Percentiles rank a stretch among this genome's conserved stretches.
Evolutionary conservation across 2,113 vertebrate genomes (phyloP).

Genomic region (Scomber japonicus): DNA sequence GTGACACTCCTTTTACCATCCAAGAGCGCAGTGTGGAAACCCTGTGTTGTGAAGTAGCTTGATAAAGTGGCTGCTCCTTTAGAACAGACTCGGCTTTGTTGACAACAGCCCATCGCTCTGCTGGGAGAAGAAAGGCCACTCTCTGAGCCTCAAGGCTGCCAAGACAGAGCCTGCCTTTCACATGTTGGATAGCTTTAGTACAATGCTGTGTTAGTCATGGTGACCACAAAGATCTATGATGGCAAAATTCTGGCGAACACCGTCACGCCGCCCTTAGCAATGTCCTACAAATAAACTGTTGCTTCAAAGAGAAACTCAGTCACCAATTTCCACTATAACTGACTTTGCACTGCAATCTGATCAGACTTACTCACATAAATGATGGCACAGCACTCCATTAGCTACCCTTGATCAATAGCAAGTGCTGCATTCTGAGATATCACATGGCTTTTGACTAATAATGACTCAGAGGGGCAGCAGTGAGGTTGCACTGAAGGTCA

Average conservation of each 20-base stretch:
- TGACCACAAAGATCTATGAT: conserved; percentile 49
- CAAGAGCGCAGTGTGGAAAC: conserved; percentile 40
- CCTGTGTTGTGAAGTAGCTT: conserved; percentile 68
- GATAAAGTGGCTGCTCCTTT: conserved; percentile 69
- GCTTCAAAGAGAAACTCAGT: neutral
- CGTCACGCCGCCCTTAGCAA: conserved; percentile 32
- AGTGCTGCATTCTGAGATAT: conserved; percentile 43
- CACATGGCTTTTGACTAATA: conserved; percentile 47
- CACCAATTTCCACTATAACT: neutral
- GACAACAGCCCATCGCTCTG: conserved; percentile 60
- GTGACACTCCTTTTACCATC: conserved; percentile 49
- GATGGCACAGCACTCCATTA: conserved; percentile 47
- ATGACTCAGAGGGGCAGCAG: conserved; percentile 37
- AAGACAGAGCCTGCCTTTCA: conserved; percentile 76
- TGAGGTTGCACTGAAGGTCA: conserved; percentile 54
- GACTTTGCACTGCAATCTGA: conserved; percentile 36
- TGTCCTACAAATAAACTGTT: conserved; percentile 25
- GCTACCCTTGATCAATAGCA: conserved; percentile 48
- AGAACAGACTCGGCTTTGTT: conserved; percentile 80
- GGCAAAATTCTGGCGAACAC: conserved; percentile 37
- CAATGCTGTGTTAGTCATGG: conserved; percentile 56
- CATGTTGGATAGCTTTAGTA: conserved; percentile 49
- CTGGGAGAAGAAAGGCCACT: conserved; percentile 71
- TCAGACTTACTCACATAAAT: neutral
- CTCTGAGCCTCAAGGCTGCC: conserved; percentile 64